A percentile compares a stretch with the other conserved stretches of the same genome.
phyloP scores from a whole-genome alignment of 2,113 vertebrate genomes.

The Clarias magur region DNA sequence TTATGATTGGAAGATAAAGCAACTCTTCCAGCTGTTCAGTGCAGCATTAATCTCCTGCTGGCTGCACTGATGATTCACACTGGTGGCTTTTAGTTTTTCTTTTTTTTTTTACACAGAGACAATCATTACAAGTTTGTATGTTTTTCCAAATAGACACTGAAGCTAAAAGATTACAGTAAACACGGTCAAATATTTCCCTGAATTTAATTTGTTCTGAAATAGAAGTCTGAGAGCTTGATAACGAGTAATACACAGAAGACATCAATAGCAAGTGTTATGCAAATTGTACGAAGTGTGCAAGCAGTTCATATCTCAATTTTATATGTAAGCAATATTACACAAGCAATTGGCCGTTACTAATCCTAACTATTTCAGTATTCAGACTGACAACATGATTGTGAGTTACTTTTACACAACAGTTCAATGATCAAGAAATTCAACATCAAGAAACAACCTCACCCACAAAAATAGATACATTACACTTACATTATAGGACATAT shows the following conservation, averaged over 20 bases:
- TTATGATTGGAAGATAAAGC: slow-evolving; percentile 53
- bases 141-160: neutral
- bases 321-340: neutral
- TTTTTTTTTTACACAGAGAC: neutral
- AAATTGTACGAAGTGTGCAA: neutral
- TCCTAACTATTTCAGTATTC: neutral
- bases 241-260: neutral
- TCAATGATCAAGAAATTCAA: neutral
- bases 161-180: slow-evolving; percentile 8
- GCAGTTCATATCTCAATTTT: neutral
- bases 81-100: neutral
- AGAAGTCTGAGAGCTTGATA: neutral
- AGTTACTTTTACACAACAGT: neutral
- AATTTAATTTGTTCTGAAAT: neutral
- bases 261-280: neutral
- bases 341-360: neutral
- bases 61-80: slow-evolving; percentile 32
- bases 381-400: neutral
- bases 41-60: slow-evolving; percentile 25
- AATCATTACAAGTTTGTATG: neutral
- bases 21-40: slow-evolving; percentile 23
- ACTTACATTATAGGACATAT: too few species aligned
- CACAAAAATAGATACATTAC: too few species aligned
- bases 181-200: too few species aligned
- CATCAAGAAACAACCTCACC: neutral